Base-by-base conservation (phyloP, 2,113 vertebrate species). In the Hoplias malabaricus region DNA sequence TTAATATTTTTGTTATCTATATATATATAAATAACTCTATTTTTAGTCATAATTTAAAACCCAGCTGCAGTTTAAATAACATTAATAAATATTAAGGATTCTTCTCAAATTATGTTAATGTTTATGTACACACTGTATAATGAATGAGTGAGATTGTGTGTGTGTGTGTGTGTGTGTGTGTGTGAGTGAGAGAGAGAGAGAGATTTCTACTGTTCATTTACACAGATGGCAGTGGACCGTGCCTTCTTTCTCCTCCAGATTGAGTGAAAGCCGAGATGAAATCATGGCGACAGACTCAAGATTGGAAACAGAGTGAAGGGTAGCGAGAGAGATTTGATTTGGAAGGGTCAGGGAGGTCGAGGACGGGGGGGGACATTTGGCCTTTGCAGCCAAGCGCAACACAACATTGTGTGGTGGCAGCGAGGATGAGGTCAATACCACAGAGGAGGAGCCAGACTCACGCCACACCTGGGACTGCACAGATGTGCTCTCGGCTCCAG, bases 401-500 rank as follows among this genome's bases (percentile, higher is more conserved):
- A 75, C 81, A 42, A 80, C 84, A 83, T 81, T 80, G 77, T 75
- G 83, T 80, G 71, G 82, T 83, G 79, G 75, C 11, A 69, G 7
- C 19, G 25, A 25, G 56, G 27, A 11, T 5, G 68, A 38, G 87
- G 84, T 88, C 84, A 86, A 73, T 53, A 75, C 79, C 81, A 77
- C 83, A 83, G 78, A 82, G 79, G 78, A 63, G 50, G 73, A 75
- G 81, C 62, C n/a, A 62, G 69, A 42, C 79, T 77, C 71, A 69
- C 69, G 72, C 81, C 86, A 83, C 83, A 86, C 81, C 84, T 84
- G 83, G 85, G 75, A 88, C 33, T 50, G 75, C 90, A 83, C 88
- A 91, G 90, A 92, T 90, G 91, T 86, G 85, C 80, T 84, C 72
- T 73, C 78, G 38, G 50, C 78, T 84, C 86, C 88, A 90, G 88